Evolutionary conservation across 1,140 invertebrate species (phyloP).

Genomic region (Brachionus paranguensis): DNA sequence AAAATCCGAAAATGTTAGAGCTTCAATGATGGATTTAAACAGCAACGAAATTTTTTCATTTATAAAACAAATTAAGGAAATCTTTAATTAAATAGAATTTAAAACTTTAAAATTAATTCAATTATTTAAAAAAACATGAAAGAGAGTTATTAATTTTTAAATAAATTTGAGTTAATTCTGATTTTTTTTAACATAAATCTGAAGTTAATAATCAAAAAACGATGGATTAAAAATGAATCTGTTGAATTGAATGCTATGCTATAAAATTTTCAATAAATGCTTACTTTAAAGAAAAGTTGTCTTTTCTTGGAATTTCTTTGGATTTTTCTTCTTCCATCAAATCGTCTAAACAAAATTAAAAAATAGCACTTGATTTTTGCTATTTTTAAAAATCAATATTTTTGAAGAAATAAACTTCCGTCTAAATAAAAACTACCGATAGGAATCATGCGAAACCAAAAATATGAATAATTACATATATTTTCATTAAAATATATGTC

Average conservation of each 20-base stretch:
- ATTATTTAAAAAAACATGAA: no score
- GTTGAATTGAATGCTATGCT: background rate
- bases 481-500: background rate
- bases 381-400: background rate
- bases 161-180: no score
- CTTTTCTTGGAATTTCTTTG: background rate
- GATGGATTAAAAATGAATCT: no score
- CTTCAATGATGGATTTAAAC: no score
- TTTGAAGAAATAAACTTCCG: background rate
- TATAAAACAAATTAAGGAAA: no score
- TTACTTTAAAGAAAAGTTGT: background rate
- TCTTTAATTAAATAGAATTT: no score
- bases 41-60: no score
- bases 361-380: background rate
- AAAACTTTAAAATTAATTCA: no score
- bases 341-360: background rate
- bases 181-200: no score
- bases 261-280: background rate
- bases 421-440: background rate
- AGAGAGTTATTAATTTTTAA: no score
- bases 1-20: no score
- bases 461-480: background rate
- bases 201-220: no score
- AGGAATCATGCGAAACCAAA: background rate
- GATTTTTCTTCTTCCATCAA: constrained; percentile 1